These are phyloP conservation scores for Periophthalmus modestus DNA, from an alignment of 2,113 vertebrate species.

Conservation along the genomic window DNA sequence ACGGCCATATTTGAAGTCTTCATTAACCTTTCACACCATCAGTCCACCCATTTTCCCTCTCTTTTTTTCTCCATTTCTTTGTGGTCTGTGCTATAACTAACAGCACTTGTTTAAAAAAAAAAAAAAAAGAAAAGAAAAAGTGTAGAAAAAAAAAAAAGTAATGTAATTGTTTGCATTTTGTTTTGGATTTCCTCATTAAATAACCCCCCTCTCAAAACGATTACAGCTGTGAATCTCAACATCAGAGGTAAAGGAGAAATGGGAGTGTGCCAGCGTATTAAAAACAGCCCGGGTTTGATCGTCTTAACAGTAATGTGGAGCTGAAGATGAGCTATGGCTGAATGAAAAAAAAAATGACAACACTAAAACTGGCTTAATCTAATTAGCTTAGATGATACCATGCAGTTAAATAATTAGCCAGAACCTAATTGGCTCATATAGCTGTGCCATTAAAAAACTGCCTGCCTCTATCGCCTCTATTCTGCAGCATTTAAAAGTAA, in stretches of 20 bases:
- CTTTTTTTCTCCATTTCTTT: constrained; percentile 14
- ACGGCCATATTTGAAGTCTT: constrained; percentile 58
- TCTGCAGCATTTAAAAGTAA: constrained; percentile 53
- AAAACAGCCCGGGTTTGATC: constrained; percentile 49
- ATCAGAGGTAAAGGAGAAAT: constrained; percentile 53
- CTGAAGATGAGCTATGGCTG: constrained; percentile 38
- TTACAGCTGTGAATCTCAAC: constrained; percentile 20
- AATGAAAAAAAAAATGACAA: constrained; percentile 30
- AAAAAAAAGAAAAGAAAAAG: too few relatives aligned
- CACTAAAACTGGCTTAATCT: constrained; percentile 56
- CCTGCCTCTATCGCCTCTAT: constrained; percentile 23
- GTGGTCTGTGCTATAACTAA: neutral
- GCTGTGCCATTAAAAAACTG: constrained; percentile 27
- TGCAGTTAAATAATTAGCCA: constrained; percentile 65
- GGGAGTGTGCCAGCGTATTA: constrained; percentile 29
- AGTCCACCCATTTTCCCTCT: constrained; percentile 39
- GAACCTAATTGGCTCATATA: constrained; percentile 57
- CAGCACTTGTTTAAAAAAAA: constrained; percentile 8
- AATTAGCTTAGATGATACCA: constrained; percentile 55
- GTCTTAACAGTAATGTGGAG: constrained; percentile 31
- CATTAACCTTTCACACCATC: constrained; percentile 61
- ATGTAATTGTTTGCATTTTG: constrained; percentile 53
- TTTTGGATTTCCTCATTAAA: constrained; percentile 8
- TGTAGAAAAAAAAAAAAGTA: too few relatives aligned
- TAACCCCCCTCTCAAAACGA: constrained; percentile 1